Base-by-base conservation (phyloP, 2,888 invertebrate genomes). In the Eupithecia tripunctaria region DNA sequence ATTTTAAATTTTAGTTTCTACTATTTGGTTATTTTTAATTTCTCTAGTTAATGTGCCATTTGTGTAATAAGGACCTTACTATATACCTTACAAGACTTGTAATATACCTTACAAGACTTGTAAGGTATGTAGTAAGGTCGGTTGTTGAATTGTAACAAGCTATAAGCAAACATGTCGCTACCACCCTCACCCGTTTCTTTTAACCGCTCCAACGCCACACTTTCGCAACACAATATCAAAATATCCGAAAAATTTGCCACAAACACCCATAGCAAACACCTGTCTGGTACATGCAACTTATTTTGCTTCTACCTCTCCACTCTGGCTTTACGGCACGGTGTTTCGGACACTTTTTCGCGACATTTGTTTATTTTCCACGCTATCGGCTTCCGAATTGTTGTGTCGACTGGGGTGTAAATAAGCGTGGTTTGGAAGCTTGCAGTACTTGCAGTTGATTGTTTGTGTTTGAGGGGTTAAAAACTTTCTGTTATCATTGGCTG, bases 271-370 rank as follows among this genome's bases (percentile, higher is more conserved):
- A 67, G 68, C 67, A 41, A 69, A 59, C 71, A 74, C 74, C 74
- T 74, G 74, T 67, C 74, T 66, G n/a, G 68, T 38, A 38, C 72
- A 72, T 27, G 65, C 70, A 68, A 71, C 71, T 71, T 74, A 74
- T 74, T 71, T 74, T 69, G 67, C 74, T 71, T 71, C 69, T 66
- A 64, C 32, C 72, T 47, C 70, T 72, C 67, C 72, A 67, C 67
- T 63, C 64, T 70, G 67, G 75, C 70, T 72, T 75, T 71, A 63
- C 71, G 69, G 69, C 62, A 63, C 62, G 21, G 70, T 70, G 77
- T 84, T 85, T 84, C 84, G 78, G 83, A 82, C 81, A 82, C 79
- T 86, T 86, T 86, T 86, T 82, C 71, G 83, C 73, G 77, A 68
- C 79, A 74, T 85, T 86, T 86, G 85, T 86, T 86, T 74, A 73